Conservation (phyloP, 2,113 vertebrate species). For the Baryphthengus martii region DNA sequence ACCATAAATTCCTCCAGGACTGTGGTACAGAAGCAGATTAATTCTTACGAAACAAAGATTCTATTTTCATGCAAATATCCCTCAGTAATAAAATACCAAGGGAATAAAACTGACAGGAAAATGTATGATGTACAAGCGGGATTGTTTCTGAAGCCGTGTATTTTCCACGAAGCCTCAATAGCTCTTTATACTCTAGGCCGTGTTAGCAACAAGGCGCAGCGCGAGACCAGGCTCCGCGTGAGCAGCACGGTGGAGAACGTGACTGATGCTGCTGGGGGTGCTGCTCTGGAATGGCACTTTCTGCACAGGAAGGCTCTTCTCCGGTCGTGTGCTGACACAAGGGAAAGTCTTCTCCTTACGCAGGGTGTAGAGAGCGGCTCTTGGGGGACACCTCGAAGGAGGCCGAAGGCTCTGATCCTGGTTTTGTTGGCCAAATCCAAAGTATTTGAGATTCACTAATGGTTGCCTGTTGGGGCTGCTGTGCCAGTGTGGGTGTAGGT, state of each 20-base stretch:
- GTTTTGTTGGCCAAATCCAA: neutral
- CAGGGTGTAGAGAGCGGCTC: neutral
- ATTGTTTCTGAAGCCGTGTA: neutral
- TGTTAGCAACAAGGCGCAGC: neutral
- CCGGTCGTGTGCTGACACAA: neutral
- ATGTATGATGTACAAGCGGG: slow-evolving; percentile 54
- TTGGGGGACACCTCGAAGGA: neutral
- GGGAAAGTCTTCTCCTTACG: neutral
- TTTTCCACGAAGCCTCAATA: neutral
- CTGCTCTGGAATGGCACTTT: neutral
- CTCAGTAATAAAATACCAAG: slow-evolving; percentile 58
- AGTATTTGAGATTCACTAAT: neutral
- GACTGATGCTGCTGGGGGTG: neutral
- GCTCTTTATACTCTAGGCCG: neutral
- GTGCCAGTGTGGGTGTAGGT: fast-evolving
- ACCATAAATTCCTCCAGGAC: slow-evolving; percentile 51
- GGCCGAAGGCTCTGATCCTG: fast-evolving
- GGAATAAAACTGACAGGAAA: slow-evolving; percentile 58
- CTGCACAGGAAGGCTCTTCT: neutral
- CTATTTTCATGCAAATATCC: slow-evolving; percentile 72
- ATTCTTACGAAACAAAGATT: slow-evolving; percentile 67
- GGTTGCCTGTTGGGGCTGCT: fast-evolving
- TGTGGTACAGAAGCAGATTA: slow-evolving; percentile 9
- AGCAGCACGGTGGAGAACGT: neutral
- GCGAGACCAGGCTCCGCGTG: neutral